Base-by-base conservation (phyloP, 2,113 vertebrate species). In the Alosa alosa region DNA sequence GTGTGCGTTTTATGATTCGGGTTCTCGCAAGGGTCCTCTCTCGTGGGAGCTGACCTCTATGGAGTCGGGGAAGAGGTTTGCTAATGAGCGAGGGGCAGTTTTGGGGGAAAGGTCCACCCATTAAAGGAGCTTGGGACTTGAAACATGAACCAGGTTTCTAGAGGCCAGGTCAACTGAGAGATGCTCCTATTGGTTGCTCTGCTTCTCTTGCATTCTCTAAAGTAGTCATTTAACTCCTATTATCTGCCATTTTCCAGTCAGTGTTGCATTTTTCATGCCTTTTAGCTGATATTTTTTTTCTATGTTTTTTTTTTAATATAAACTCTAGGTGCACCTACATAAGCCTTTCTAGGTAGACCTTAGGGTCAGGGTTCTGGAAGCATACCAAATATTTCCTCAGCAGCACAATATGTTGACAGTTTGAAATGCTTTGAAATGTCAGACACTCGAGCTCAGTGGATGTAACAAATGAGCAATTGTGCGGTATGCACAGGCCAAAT, bases 11-110 rank as follows among this genome's bases (percentile, higher is more conserved):
- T 94, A 94, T 91, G 92, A 92, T 90, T 72, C 86, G 84, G 87
- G 89, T 90, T 92, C 86, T 87, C 89, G 88, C 88, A 86, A 81
- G 86, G 86, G 90, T 91, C 87, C 81, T 90, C 89, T 89, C 86
- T 89, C 90, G 81, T 85, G 93, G 93, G 93, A 92, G 90, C 82
- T 91, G 94, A 95, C 92, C 94, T 91, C 88, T 89, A n/a, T 84
- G 68, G 81, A 82, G 88, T 90, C 87, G 90, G 92, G 90, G 88
- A 88, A 92, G 89, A 92, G 89, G 81, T 90, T 88, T 86, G 85
- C 91, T 93, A 93, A 93, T 94, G 89, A 94, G 86, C 90, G 50
- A 78, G 72, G 72, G 57, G 84, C 72, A 83, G 64, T 85, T 75
- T 68, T 55, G n/a, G 36, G 31, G 68, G 36, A 25, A 85, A 83